Base-by-base conservation (phyloP, 2,888 invertebrate species). In the Cotesia congregata region DNA sequence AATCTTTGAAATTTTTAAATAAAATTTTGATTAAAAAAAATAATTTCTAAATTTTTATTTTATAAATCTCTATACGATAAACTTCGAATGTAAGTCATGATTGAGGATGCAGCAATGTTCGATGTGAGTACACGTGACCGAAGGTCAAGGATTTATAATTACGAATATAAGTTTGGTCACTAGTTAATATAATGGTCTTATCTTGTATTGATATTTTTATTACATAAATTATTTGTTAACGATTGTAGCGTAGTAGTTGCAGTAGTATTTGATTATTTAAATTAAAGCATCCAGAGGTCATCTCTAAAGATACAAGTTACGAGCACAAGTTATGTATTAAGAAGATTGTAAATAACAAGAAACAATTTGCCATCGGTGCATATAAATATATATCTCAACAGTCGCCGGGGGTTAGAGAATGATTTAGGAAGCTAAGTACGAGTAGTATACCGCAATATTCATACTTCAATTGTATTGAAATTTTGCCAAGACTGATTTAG, bases 71-170 rank as follows among this genome's bases (percentile, higher is more conserved):
- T 9, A 15, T 38, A 59, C 6, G 3, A 62, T n/a, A 59, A 12
- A 64, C 17, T 15, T 62, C 17, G 9, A 7, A 3, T 6, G 50
- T n/a, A 67, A 73, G 30, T 30, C 30, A 88, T 88, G 88, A 87
- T 89, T 78, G 88, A 86, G 15, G 88, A 89, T 80, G 81, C 86
- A 69, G 80, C 82, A 67, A 84, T 84, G 76, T 86, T 88, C 77
- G 86, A 88, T 75, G 89, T 89, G 83, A 89, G 89, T 89, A 85
- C 74, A 74, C 73, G 71, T 79, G 79, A 80, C 77, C 72, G 68
- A 69, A 69, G 78, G 79, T 79, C 76, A 77, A 62, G 78, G 75
- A 77, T 79, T 75, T 30, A 40, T 68, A 50, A 67, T 74, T 75
- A 67, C 50, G 15, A 17, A 12, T 12, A 50, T 50, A 50, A 50